Base-by-base conservation (phyloP, 2,113 vertebrate genomes). In the Rhipidura dahli region DNA sequence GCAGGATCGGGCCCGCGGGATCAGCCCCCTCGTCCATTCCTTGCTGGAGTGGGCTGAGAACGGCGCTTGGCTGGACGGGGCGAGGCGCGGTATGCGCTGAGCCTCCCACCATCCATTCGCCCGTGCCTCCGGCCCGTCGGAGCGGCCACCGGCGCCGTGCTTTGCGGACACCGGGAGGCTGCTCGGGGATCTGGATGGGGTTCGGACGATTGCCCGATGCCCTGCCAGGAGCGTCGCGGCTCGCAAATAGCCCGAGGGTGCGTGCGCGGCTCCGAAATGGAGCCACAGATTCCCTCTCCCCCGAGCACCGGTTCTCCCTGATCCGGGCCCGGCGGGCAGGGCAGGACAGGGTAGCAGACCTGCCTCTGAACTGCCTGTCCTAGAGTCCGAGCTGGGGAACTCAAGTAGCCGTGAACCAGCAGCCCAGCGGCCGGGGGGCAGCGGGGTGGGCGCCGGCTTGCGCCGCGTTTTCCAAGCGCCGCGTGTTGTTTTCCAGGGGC, bases 31-130 rank as follows among this genome's bases (percentile, higher is more conserved):
- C 8, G 16, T 8, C 57, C 13, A 0, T 18, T 31, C 16, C 45
- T 10, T 72, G 66, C 8, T 13, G 12, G 33, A 11, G 10, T 28
- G 57, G 13, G 35, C 63, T 77, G 81, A 60, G 50, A 14, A 4
- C 14, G 19, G 64, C 20, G 12, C 15, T 84, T 45, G 27, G 15
- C 44, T 76, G 83, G 87, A 89, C 44, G 71, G 63, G 72, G 37
- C 19, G 15, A 51, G 77, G 65, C 15, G 30, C 28, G 10, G 22
- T 35, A 5, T 68, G 56, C 23, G 33, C 54, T 47, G 61, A 71
- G 56, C 39, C 3, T 3, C 53, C 18, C 3, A n/a, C 24, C 11
- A 0, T 11, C 44, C n/a, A 15, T 30, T 28, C 15, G 0, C 2
- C 39, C n/a, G 1, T 24, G 13, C 35, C 2, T 12, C 42, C 18